Base-by-base conservation (phyloP, 1,140 invertebrate genomes). In the Daktulosphaira vitifoliae region DNA sequence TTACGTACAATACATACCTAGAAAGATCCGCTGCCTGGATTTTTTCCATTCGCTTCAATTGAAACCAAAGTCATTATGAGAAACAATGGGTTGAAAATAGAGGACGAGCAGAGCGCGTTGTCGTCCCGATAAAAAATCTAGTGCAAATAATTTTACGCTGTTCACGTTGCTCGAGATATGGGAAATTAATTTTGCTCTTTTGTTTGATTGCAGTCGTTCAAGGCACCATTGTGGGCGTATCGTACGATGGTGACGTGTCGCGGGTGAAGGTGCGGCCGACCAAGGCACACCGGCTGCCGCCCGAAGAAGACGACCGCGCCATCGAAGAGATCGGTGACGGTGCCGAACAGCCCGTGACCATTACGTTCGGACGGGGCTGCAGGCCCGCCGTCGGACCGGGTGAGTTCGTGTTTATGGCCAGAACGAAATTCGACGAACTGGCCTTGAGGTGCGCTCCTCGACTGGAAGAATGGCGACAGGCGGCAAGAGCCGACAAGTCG, bases 141-240 rank as follows among this genome's bases (percentile, higher is more conserved):
- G n/a, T n/a, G n/a, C n/a, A n/a, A n/a, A n/a, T n/a, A n/a, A n/a
- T n/a, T n/a, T n/a, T n/a, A n/a, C n/a, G n/a, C n/a, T n/a, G n/a
- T n/a, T n/a, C n/a, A n/a, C n/a, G n/a, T n/a, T n/a, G n/a, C n/a
- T 33, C 29, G 29, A 33, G 11, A 33, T n/a, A n/a, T n/a, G n/a
- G n/a, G n/a, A n/a, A n/a, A n/a, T n/a, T 33, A 33, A 33, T 46
- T 7, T 18, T 18, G 13, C 4, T 62, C 15, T 48, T 7, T 50
- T 25, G 23, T 50, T 29, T 23, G 15, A 29, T 48, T 33, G 22
- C 56, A 62, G 56, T 62, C 8, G 56, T 62, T 5, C 56, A 62
- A 62, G 56, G 56, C 16, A 62, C 56, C 9, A 62, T 62, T 29
- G 56, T 48, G 25, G 56, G 56, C 26, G 56, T 62, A 5, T 62